Percentiles rank a stretch among this genome's conserved stretches.
Conservation (phyloP, 2,888 invertebrate species). For the Hydropsyche betteni region DNA sequence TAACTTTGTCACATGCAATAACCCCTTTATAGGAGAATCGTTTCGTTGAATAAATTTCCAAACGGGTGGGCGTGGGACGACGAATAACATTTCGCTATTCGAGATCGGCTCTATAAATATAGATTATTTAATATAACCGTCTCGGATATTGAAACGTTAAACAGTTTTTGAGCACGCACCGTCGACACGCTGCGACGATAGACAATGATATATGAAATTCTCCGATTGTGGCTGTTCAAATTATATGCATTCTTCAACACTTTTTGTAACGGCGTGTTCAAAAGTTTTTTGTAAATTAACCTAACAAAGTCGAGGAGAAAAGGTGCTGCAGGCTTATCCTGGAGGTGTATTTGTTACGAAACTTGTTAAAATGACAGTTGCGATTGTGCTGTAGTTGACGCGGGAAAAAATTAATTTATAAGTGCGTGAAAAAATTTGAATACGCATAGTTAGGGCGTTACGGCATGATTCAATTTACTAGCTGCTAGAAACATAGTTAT, state of each 20-base stretch:
- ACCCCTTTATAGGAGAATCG: constrained; percentile 26
- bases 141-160: constrained; percentile 21
- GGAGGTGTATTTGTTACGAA: constrained; percentile 50
- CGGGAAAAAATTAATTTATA: constrained; percentile 15
- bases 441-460: constrained; percentile 30
- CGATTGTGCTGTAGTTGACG: constrained; percentile 35
- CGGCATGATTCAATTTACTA: constrained; percentile 31
- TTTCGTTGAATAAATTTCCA: constrained; percentile 1
- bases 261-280: constrained; percentile 31
- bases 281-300: constrained; percentile 5
- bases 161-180: constrained; percentile 31
- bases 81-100: constrained; percentile 24
- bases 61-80: constrained; percentile 30
- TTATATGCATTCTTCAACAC: constrained; percentile 9
- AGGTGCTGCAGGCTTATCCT: constrained; percentile 38
- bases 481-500: constrained; percentile 48
- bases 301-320: constrained; percentile 23
- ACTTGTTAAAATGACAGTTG: constrained; percentile 40
- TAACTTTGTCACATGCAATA: not conserved
- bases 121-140: constrained; percentile 22
- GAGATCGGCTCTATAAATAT: constrained; percentile 34
- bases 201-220: constrained; percentile 27
- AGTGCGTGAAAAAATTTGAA: constrained; percentile 33
- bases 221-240: constrained; percentile 23
- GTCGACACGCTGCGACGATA: constrained; percentile 17